Evolutionary conservation across 2,888 invertebrate genomes (phyloP).

Genomic region (Emesis furor): DNA sequence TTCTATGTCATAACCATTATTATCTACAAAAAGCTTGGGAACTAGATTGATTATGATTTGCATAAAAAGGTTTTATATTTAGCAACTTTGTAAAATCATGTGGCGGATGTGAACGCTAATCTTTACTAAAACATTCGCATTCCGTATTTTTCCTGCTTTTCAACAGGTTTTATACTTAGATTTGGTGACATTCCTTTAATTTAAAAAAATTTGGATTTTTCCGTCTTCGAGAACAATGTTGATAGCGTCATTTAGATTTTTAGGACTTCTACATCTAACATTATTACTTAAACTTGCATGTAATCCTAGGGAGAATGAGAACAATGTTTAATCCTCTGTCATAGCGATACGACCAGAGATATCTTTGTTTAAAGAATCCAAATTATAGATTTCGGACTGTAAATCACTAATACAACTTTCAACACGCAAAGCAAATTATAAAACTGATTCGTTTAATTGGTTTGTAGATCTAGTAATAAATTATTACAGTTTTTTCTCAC

Average conservation of each 20-base stretch:
- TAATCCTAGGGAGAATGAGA: not conserved
- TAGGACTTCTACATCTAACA: not conserved
- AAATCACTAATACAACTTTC: constrained; percentile 32
- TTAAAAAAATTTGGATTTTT: constrained; percentile 28
- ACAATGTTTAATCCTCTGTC: not conserved
- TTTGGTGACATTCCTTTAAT: not conserved
- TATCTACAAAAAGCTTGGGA: constrained; percentile 4
- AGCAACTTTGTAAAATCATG: not conserved
- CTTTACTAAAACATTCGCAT: not conserved
- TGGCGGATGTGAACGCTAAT: not conserved
- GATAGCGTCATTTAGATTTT: not conserved
- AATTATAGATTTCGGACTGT: constrained; percentile 15
- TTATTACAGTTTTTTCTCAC: constrained; percentile 46
- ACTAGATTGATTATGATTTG: not conserved
- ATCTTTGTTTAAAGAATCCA: not conserved
- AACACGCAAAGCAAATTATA: constrained; percentile 24
- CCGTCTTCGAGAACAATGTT: not conserved
- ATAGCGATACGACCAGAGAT: constrained; percentile 6
- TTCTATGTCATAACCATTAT: too few relatives aligned
- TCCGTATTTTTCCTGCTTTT: constrained; percentile 2
- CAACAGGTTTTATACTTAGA: not conserved
- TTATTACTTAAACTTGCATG: not conserved
- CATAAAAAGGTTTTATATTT: not conserved
- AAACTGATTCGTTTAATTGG: constrained; percentile 21
- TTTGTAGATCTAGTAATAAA: constrained; percentile 41